Base-by-base conservation (phyloP, 2,888 invertebrate species). In the Synergus itoensis region DNA sequence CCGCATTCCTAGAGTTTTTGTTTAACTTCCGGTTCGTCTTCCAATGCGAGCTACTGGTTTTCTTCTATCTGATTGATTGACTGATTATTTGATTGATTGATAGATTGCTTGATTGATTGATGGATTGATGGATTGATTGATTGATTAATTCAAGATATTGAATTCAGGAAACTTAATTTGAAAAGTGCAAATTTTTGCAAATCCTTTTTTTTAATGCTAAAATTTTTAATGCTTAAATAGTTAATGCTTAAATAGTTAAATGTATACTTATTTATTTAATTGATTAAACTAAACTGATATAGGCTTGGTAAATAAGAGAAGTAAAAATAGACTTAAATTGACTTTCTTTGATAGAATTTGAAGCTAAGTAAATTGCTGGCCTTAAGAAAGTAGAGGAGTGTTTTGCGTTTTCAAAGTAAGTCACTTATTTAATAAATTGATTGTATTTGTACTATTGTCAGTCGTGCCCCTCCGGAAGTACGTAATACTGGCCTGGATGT, bases 401-500 rank as follows among this genome's bases (percentile, higher is more conserved):
- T 18, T 60, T 60, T 60, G 28, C 2, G 21, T 63, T 28, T 69
- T 69, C 4, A 69, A 73, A 73, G 48, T 48, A 36, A 73, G 73
- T 36, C 28, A 36, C 36, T 45, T 73, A 48, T 73, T 73, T 73
- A 53, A 40, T 28, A 28, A 3, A 28, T 28, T 28, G 2, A 28
- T 53, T 53, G 48, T 48, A 53, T 36, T 53, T 73, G 36, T 53
- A 4, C 53, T 28, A 53, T 73, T 73, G 73, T 73, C 36, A 73
- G 36, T 48, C 67, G 76, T 77, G 81, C 83, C 82, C 80, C 82
- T 83, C 85, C 84, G 84, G 84, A 84, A 81, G 84, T 79, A 78
- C 82, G 79, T 77, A 83, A 82, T 84, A 77, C 84, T 79, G 80
- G 80, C 81, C 81, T 84, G 84, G 83, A 82, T 83, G 83, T 82